These are phyloP conservation scores for Zaprionus lachaisei DNA, from an alignment of 1,140 invertebrate species.

Conservation along the genomic window DNA sequence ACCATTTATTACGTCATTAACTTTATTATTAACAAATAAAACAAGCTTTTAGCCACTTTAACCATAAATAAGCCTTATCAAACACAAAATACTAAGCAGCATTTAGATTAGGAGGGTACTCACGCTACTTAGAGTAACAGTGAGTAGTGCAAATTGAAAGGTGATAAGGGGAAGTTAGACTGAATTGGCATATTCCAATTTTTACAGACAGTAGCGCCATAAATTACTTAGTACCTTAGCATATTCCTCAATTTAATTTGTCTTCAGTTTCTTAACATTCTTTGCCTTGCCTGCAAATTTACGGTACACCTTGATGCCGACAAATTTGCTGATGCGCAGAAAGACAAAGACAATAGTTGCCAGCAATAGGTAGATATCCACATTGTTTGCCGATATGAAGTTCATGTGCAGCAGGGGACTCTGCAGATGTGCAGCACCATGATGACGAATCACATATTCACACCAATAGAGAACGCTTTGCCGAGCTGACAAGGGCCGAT, in stretches of 20 bases:
- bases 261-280: constrained; percentile 17
- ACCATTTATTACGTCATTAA: background rate
- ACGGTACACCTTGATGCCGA: background rate
- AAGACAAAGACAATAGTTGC: background rate
- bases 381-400: constrained; percentile 60
- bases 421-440: constrained; percentile 76
- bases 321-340: constrained; percentile 13
- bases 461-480: constrained; percentile 83
- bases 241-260: background rate
- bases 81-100: background rate
- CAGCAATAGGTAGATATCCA: constrained; percentile 60
- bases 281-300: background rate
- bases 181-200: background rate
- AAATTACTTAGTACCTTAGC: background rate
- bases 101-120: background rate
- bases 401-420: constrained; percentile 74
- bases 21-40: background rate
- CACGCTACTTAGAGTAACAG: background rate
- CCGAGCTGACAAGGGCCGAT: constrained; percentile 68
- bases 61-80: background rate
- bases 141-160: background rate
- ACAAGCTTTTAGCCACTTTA: too few relatives aligned
- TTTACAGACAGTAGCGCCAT: too few relatives aligned
- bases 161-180: background rate
- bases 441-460: constrained; percentile 84